A percentile compares a stretch with the other conserved stretches of the same genome.
phyloP scores from a whole-genome alignment of 1,140 invertebrate genomes.

The Leucophenga varia region DNA sequence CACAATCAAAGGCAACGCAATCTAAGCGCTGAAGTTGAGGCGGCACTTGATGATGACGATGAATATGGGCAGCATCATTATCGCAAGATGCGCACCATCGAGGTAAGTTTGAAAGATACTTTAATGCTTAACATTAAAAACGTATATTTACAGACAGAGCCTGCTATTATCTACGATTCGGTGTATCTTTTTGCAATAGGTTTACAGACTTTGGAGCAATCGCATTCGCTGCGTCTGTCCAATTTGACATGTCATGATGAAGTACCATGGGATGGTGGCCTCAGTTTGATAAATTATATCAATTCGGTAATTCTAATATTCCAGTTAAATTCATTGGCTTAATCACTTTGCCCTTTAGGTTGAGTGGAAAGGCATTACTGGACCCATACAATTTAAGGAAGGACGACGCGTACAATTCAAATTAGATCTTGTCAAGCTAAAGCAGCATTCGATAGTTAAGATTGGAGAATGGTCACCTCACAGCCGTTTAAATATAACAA shows the following conservation, averaged over 20 bases:
- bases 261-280: constrained; percentile 80
- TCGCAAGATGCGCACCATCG: constrained; percentile 16
- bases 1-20: too few relatives aligned
- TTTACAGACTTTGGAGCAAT: constrained; percentile 73
- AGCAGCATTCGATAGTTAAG: constrained; percentile 68
- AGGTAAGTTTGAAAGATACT: constrained; percentile 14
- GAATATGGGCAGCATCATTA: too few relatives aligned
- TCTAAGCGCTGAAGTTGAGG: neutral
- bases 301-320: constrained; percentile 69
- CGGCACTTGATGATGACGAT: neutral
- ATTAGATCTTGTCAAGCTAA: constrained; percentile 81
- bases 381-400: constrained; percentile 84
- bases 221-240: constrained; percentile 58
- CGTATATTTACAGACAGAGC: constrained; percentile 72
- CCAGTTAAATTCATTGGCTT: neutral
- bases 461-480: constrained; percentile 79
- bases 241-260: constrained; percentile 84
- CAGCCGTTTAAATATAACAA: constrained; percentile 77
- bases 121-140: neutral
- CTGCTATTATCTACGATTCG: constrained; percentile 87
- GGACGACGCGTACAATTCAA: constrained; percentile 81
- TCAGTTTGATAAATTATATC: constrained; percentile 88
- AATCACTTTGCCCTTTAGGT: constrained; percentile 24
- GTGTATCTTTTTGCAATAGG: constrained; percentile 85
- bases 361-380: constrained; percentile 74